A percentile compares a stretch with the other conserved stretches of the same genome.
Conservation (phyloP, 2,888 invertebrate genomes). For the Drosophila dives region DNA sequence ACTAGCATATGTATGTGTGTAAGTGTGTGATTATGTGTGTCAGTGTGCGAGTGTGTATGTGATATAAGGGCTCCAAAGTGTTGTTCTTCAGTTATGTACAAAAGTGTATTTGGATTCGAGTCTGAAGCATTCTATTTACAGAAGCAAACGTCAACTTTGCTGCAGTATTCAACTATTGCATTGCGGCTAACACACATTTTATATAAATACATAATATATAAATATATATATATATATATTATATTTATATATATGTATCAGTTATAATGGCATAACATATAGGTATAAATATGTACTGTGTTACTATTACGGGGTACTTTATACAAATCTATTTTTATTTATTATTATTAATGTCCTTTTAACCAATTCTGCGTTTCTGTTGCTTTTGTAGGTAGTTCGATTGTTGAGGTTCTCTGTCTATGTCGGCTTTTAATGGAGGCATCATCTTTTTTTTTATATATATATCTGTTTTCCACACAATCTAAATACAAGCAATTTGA, state of each 20-base stretch:
- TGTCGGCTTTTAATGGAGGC: constrained; percentile 25
- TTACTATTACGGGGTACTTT: constrained; percentile 1
- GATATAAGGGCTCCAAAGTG: constrained; percentile 11
- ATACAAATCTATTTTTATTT: constrained; percentile 19
- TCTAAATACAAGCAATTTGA: constrained; percentile 9
- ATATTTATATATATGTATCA: constrained; percentile 25
- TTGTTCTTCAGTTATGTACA: constrained; percentile 22
- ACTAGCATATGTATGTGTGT: constrained; percentile 1
- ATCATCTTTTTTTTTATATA: neutral
- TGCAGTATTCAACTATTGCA: constrained; percentile 31
- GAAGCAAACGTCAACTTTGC: constrained; percentile 10
- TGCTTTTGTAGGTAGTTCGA: constrained; percentile 53
- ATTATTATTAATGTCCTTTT: constrained; percentile 12
- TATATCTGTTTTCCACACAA: neutral
- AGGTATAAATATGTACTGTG: constrained; percentile 6
- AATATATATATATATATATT: constrained; percentile 18
- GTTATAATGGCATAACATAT: constrained; percentile 43
- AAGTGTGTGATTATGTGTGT: neutral
- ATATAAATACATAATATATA: constrained; percentile 13
- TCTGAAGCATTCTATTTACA: constrained; percentile 29
- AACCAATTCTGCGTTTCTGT: constrained; percentile 33
- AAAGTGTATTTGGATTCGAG: neutral
- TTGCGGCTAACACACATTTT: constrained; percentile 47
- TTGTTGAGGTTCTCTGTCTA: constrained; percentile 53
- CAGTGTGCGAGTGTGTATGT: neutral